A percentile compares a stretch with the other conserved stretches of the same genome.
phyloP scores from a whole-genome alignment of 2,797 vertebrate genomes.

The Amazona finschi region DNA sequence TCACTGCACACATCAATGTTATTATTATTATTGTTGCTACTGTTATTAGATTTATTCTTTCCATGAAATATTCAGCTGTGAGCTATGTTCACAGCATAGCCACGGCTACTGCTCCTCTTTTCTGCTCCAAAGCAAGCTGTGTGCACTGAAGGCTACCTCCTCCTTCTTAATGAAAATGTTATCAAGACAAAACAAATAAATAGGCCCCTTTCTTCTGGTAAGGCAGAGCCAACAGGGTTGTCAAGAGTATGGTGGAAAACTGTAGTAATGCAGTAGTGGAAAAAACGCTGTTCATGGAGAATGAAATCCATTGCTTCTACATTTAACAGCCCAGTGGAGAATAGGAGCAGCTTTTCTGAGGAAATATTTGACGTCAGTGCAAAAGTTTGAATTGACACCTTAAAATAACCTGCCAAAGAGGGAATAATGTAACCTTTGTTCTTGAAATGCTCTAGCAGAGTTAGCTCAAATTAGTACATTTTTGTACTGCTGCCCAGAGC shows the following conservation, averaged over 20 bases:
- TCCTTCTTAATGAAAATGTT: background rate
- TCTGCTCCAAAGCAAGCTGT: background rate
- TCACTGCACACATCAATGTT: background rate
- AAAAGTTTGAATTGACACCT: background rate
- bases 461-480: background rate
- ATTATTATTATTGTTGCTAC: background rate
- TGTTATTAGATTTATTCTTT: background rate
- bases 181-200: background rate
- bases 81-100: background rate
- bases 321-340: background rate
- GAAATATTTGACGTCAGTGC: background rate
- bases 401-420: slow-evolving; percentile 28
- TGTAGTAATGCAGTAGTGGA: background rate
- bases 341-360: background rate
- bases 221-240: background rate
- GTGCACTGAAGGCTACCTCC: background rate
- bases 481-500: background rate
- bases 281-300: background rate
- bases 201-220: background rate
- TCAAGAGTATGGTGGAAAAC: background rate
- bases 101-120: background rate
- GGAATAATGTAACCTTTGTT: background rate
- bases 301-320: background rate
- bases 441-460: background rate
- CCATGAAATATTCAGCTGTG: background rate